These are phyloP conservation scores for Siniperca chuatsi DNA, from an alignment of 2,113 vertebrate genomes.

Conservation along the genomic window DNA sequence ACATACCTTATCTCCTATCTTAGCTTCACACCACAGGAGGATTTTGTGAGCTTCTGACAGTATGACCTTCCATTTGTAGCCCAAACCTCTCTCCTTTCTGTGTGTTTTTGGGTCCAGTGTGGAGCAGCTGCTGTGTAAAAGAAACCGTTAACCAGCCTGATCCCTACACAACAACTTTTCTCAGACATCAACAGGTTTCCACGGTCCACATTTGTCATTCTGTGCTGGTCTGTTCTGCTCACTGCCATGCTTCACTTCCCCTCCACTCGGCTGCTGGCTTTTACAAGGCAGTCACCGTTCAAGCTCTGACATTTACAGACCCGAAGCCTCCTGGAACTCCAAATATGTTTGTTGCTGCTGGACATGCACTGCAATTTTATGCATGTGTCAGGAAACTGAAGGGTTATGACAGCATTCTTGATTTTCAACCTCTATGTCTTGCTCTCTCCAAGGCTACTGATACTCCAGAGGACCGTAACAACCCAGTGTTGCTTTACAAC, in stretches of 20 bases:
- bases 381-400: slow-evolving; percentile 47
- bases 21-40: slow-evolving; percentile 16
- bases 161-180: slow-evolving; percentile 24
- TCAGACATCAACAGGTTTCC: slow-evolving; percentile 52
- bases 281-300: slow-evolving; percentile 64
- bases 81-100: slow-evolving; percentile 9
- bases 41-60: slow-evolving; percentile 27
- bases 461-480: slow-evolving; percentile 91
- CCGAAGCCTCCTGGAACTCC: slow-evolving; percentile 40
- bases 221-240: slow-evolving; percentile 27
- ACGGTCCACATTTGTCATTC: slow-evolving; percentile 52
- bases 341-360: slow-evolving; percentile 64
- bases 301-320: slow-evolving; percentile 73
- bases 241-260: slow-evolving; percentile 53
- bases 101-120: slow-evolving; percentile 34
- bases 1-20: slow-evolving; percentile 5
- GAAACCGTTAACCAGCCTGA: slow-evolving; percentile 46
- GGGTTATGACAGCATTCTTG: slow-evolving; percentile 47
- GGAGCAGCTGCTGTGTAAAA: slow-evolving; percentile 43
- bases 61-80: slow-evolving; percentile 14
- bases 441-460: slow-evolving; percentile 88
- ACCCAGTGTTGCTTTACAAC: slow-evolving; percentile 92
- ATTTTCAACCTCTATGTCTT: slow-evolving; percentile 41
- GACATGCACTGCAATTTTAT: slow-evolving; percentile 36
- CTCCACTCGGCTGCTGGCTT: slow-evolving; percentile 56